Percentiles rank a stretch among this genome's conserved stretches.
Conservation (phyloP, 1,140 invertebrate species). For the Sycophila sp. region DNA sequence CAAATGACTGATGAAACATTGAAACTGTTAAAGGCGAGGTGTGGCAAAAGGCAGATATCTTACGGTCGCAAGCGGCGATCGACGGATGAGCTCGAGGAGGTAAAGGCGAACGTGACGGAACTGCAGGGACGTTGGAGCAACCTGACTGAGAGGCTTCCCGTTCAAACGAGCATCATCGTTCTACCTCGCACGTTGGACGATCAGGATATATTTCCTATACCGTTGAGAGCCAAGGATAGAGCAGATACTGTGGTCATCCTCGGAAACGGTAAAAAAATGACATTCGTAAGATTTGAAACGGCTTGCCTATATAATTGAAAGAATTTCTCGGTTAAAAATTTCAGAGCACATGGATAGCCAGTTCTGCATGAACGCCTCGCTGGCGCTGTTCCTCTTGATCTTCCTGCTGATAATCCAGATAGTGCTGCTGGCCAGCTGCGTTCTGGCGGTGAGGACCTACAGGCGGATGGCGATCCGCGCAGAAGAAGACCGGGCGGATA, state of each 20-base stretch:
- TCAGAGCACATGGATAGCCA: conserved; percentile 50
- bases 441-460: conserved; percentile 53
- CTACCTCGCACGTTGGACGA: conserved; percentile 36
- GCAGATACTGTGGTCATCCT: conserved; percentile 54
- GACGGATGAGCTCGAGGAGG: neutral
- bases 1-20: too few species aligned
- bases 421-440: conserved; percentile 54
- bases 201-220: conserved; percentile 47
- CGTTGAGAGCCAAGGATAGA: conserved; percentile 44
- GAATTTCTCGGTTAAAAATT: conserved; percentile 1
- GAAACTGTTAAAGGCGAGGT: conserved; percentile 49
- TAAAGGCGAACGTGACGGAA: conserved; percentile 20
- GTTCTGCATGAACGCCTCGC: conserved; percentile 53
- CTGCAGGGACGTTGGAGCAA: neutral
- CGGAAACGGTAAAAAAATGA: conserved; percentile 45
- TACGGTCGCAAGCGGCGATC: conserved; percentile 54
- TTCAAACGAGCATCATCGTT: conserved; percentile 61
- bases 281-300: too few species aligned
- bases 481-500: conserved; percentile 60
- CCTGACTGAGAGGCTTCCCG: conserved; percentile 52
- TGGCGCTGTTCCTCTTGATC: conserved; percentile 53
- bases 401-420: conserved; percentile 60
- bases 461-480: conserved; percentile 51
- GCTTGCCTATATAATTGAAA: neutral
- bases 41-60: conserved; percentile 50